A percentile compares a stretch with the other conserved stretches of the same genome.
These are phyloP conservation scores for Loris lydekkerianus DNA, from an alignment of 2,797 vertebrate species.

Conservation along the genomic window DNA sequence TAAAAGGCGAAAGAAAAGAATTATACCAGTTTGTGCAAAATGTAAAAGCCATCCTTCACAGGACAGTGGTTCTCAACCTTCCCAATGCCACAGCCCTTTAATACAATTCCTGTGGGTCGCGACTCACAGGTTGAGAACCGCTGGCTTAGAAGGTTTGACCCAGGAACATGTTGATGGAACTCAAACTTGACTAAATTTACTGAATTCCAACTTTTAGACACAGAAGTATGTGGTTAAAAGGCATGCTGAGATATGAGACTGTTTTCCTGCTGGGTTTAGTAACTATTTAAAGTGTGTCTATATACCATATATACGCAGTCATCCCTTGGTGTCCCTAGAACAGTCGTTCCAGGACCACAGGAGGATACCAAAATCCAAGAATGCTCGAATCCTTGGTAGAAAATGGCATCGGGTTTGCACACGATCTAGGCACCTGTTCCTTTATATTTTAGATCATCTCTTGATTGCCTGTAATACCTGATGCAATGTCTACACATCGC, in stretches of 20 bases:
- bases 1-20: slow-evolving; percentile 69
- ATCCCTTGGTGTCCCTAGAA: neutral
- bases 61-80: too few species aligned
- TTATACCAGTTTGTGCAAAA: slow-evolving; percentile 39
- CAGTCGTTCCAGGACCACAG: neutral
- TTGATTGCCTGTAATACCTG: neutral
- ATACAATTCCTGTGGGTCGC: too few species aligned
- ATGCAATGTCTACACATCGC: neutral
- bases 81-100: too few species aligned
- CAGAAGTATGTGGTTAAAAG: slow-evolving; percentile 1
- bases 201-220: slow-evolving; percentile 15
- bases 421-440: neutral
- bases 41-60: slow-evolving; percentile 1
- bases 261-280: neutral
- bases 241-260: neutral
- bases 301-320: neutral
- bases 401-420: neutral
- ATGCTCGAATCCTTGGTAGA: neutral
- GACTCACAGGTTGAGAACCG: too few species aligned
- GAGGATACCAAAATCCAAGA: neutral
- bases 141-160: slow-evolving; percentile 30
- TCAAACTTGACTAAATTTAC: slow-evolving; percentile 31
- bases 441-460: neutral
- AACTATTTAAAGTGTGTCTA: neutral
- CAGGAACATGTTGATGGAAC: slow-evolving; percentile 34